Conservation (phyloP, 2,797 vertebrate species). For the Dendrocincla tyrannina region DNA sequence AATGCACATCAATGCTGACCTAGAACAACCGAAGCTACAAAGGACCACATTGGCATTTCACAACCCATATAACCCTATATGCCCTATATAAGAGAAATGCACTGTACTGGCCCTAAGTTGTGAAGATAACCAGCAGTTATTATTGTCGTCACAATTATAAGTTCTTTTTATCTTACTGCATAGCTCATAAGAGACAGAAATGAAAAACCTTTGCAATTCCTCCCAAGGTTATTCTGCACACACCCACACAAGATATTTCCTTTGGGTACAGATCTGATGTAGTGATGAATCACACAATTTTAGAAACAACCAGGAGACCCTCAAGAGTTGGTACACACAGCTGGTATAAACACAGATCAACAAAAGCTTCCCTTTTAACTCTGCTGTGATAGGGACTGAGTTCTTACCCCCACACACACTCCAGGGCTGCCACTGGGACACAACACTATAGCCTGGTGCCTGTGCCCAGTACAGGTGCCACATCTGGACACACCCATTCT, state of each 20-base stretch:
- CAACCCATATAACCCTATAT: not conserved
- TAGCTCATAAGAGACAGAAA: not conserved
- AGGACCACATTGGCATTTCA: not conserved
- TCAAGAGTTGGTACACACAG: not conserved
- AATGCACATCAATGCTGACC: conserved; percentile 24
- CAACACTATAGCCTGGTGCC: not conserved
- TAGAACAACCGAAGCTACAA: not conserved
- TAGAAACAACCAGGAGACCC: not conserved
- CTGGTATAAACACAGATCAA: not conserved
- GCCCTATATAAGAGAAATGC: not conserved
- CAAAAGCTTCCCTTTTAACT: not conserved
- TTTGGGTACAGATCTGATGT: not conserved
- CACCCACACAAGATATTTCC: not conserved
- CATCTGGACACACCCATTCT: not conserved
- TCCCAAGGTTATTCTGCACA: not conserved
- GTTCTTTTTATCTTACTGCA: not conserved
- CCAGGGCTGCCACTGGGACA: not conserved
- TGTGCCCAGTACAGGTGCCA: not conserved
- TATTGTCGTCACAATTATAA: not conserved
- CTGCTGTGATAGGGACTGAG: not conserved
- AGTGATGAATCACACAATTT: not conserved
- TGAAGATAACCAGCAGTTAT: not conserved
- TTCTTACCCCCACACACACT: not conserved
- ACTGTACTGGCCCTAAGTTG: not conserved
- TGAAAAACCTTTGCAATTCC: not conserved